These are phyloP conservation scores for Phaetusa simplex DNA, from an alignment of 2,113 vertebrate species.

Conservation along the genomic window DNA sequence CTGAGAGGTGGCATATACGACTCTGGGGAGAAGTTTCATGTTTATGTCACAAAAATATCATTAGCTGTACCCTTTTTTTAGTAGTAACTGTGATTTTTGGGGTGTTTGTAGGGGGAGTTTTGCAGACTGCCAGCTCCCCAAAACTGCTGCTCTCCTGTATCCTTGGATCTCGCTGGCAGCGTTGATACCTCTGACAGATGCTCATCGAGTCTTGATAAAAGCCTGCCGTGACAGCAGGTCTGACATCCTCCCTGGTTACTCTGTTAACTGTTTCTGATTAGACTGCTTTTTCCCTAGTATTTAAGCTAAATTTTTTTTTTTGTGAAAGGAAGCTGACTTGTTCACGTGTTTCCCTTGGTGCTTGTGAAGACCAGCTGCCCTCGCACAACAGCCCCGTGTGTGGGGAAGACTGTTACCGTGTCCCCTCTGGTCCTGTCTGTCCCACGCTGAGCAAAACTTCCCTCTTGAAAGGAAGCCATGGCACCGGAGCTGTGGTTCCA, in stretches of 20 bases:
- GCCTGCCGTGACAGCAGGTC: neutral
- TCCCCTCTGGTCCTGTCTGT: neutral
- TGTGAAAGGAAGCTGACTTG: neutral
- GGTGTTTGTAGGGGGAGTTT: fast-evolving
- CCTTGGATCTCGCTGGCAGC: neutral
- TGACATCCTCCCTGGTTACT: neutral
- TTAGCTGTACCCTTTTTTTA: neutral
- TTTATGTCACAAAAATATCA: fast-evolving
- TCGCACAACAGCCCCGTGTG: fast-evolving
- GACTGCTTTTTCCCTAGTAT: neutral
- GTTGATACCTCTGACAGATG: neutral
- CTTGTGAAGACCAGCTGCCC: neutral
- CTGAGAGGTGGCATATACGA: fast-evolving
- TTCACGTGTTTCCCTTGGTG: neutral
- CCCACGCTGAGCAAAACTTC: neutral
- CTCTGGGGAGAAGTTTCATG: neutral
- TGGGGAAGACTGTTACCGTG: neutral
- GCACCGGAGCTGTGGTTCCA: fast-evolving
- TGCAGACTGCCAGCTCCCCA: fast-evolving
- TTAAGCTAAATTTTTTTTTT: neutral
- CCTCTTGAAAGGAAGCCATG: neutral
- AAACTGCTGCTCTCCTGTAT: fast-evolving
- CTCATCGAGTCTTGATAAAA: neutral
- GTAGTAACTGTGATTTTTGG: fast-evolving
- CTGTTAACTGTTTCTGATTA: neutral